Evolutionary conservation across 1,140 invertebrate species (phyloP), one percentile per base, ranked within the genome.

Genomic region (Lepidurus couesii): DNA sequence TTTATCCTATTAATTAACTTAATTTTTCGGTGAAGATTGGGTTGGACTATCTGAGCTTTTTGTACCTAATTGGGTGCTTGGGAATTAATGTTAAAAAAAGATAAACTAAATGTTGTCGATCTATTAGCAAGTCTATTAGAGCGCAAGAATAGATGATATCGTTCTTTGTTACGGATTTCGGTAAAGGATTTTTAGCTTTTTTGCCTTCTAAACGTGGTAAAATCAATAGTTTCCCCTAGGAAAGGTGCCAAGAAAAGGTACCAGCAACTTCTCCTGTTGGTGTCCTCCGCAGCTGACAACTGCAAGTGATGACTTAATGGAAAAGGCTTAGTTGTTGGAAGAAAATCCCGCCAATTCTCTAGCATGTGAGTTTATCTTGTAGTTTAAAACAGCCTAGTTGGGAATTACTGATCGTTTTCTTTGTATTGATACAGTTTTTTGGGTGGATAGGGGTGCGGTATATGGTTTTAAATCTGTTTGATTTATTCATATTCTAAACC

Each of bases 211-310:
- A 34, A 34, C 53, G 53, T n/a, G 6, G n/a, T 16, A 65, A 65
- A 65, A 65, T 65, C 53, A 65, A 65, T 65, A 65, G 21, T 65
- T 7, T 65, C 53, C 53, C 21, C n/a, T 7, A 65, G 53, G 21
- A 65, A 47, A 65, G 53, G 53, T 65, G 53, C 53, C 53, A 65
- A 65, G 53, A 65, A 65, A 21, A 34, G 53, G 16, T 7, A 9
- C 16, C 16, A 16, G 9, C 53, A 16, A 65, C 21, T 24, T 24
- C 24, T 21, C 53, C 9, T 7, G 53, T 65, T 16, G 53, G 16
- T 65, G 53, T 65, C 53, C 53, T 65, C 53, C n/a, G 53, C 53
- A 65, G 53, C 53, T 65, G 53, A 65, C 53, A 65, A 65, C 16
- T 65, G 53, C 21, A n/a, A 65, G 53, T 65, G 53, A 65, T 65